Evolutionary conservation across 1,140 invertebrate genomes (phyloP), one percentile per base, ranked within the genome.

Genomic region (Ostrea edulis): DNA sequence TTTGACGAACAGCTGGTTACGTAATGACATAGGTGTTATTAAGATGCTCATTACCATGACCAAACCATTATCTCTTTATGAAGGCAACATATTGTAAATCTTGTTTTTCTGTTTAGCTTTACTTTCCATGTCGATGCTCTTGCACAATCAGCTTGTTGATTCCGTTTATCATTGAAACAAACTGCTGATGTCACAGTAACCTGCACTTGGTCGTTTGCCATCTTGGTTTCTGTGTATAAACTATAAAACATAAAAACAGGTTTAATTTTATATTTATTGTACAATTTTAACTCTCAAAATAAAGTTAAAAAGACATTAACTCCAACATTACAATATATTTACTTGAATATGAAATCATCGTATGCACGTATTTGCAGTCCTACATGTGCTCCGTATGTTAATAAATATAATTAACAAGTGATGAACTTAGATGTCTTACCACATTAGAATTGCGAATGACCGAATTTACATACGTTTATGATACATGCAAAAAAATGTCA

Each of bases 401-500:
- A 77, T 77, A 77, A 25, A 25, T 9, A 9, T 35, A 11, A 77
- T 77, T 77, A 77, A 77, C 68, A 29, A 35, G 14, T 17, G 25
- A 17, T 35, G 22, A 77, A 44, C 29, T 71, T 71, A 11, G 22
- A 25, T 71, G 9, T 12, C 65, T 11, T 29, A 71, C 65, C 20
- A 68, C 22, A 25, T 68, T 22, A 68, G 65, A 68, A 68, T 68
- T 68, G 65, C 68, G 25, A 77, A 35, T 77, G 22, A 35, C 25
- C 68, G 68, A 77, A 35, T 77, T 77, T 77, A 25, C 68, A 77
- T 77, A 77, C 29, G 25, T 35, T 77, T 77, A 77, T 77, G 68
- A 77, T 77, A 77, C 68, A 77, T 77, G 68, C 68, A 77, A 29
- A 77, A 77, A 77, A 25, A 77, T 77, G 68, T 77, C 68, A 77